Base-by-base conservation (phyloP, 1,140 invertebrate genomes). In the Samia ricini region DNA sequence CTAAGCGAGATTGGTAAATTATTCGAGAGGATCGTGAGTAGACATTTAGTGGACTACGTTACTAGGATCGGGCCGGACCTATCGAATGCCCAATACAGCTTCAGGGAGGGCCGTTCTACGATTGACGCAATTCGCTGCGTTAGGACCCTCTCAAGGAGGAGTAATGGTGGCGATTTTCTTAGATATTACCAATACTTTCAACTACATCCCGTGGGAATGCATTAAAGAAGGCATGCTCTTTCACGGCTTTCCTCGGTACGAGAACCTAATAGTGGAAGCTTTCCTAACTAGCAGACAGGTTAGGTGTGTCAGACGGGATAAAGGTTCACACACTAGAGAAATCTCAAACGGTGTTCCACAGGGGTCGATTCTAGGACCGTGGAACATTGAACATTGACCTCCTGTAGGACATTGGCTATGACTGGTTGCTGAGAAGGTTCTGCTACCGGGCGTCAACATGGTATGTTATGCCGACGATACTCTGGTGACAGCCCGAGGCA, bases 1-100 rank as follows among this genome's bases (percentile, higher is more conserved):
- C 15, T 18, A 7, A 7, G 20, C 15, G 50, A 18, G 15, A 8
- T 20, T 19, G 19, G 19, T 7, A 15, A 20, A 8, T 19, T 51
- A 12, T 73, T 82, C 10, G 36, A 48, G 48, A 26, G 63, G 2
- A 36, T 83, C 1, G 59, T 83, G 10, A 21, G 60, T 8, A 21
- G 26, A 33, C 67, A 79, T 15, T 61, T 81, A 12, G 50, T 63
- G 12, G 7, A 22, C 10, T 66, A 72, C 15, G 49, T 72, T 26
- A 22, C 0, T 6, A n/a, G 55, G 0, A 61, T 19, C 2, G 72
- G 73, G 7, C 66, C 63, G 0, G 48, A 63, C 19, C 56, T 83
- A 0, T 65, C 73, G 0, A 56, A 71, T 0, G 26, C 24, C 12
- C 77, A 81, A 52, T 78, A 55, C 55, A 77, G 77, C 5, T 83